Evolutionary conservation across 2,888 invertebrate genomes (phyloP), one percentile per base, ranked within the genome.

Genomic region (Lithodes maja): DNA sequence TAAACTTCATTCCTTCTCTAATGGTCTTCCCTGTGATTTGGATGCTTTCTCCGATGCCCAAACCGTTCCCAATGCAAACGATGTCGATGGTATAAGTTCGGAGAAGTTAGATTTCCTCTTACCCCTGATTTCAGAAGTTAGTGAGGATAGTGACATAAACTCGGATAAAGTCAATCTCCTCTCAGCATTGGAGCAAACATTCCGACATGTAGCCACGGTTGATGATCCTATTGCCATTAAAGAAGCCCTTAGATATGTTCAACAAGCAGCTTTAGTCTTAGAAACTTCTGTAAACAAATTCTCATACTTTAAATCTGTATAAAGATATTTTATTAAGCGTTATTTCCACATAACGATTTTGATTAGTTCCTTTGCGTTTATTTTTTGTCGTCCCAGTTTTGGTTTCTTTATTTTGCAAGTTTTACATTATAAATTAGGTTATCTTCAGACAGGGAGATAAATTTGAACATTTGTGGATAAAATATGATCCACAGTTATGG

Each of bases 241-340:
- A 7, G 83, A 83, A 52, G 83, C 83, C 5, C 52, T 50, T 68
- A 71, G 53, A 83, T 83, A 33, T 71, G 83, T 83, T 15, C 7
- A 71, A 52, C 50, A 71, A 52, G 83, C 83, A 33, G 49, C 83
- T 52, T 5, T 83, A 3, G 53, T 83, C 3, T 71, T 83, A 69
- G n/a, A 83, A 53, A 52, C 83, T n/a, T 83, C 83, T 50, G 15
- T 83, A 52, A 71, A 83, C 80, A 80, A 80, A 52, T 33, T 33
- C 33, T 33, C 33, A 33, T 33, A 33, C 33, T 33, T 33, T 33
- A 33, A 33, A 33, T 33, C 33, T 33, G 33, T 33, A 33, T 33
- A 33, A 33, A 33, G 33, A 33, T 33, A 33, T 33, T 33, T 33
- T 33, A 33, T 33, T 33, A 33, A 33, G 33, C 33, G 33, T 33